A percentile compares a stretch with the other conserved stretches of the same genome.
Conservation (phyloP, 1,140 invertebrate genomes). For the Bilobella aurantiaca region DNA sequence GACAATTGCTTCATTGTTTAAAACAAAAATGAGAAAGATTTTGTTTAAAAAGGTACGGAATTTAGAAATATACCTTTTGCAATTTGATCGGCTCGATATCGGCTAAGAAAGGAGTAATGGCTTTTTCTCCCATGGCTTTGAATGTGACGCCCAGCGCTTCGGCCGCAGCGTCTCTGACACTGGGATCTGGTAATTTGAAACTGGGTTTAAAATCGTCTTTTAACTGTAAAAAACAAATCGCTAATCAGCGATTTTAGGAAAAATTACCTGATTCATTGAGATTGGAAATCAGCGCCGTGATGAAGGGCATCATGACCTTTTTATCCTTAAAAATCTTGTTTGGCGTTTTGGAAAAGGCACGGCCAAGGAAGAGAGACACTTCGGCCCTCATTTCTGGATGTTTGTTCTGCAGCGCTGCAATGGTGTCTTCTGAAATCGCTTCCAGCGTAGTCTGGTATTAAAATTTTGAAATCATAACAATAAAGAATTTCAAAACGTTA, state of each 20-base stretch:
- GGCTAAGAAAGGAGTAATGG: conserved; percentile 68
- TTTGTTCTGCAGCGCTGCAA: conserved; percentile 81
- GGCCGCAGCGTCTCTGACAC: conserved; percentile 70
- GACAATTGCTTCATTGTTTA: neutral
- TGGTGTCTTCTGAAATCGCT: conserved; percentile 69
- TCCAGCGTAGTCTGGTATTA: conserved; percentile 67
- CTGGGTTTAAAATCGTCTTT: no score
- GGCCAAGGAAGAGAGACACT: conserved; percentile 73
- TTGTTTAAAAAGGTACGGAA: no score
- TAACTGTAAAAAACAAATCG: no score
- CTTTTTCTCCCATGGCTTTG: conserved; percentile 87
- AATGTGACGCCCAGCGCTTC: conserved; percentile 88
- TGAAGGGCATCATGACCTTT: conserved; percentile 78
- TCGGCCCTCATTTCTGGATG: conserved; percentile 91
- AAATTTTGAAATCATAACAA: conserved; percentile 11
- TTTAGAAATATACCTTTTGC: conserved; percentile 57
- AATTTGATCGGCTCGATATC: conserved; percentile 87
- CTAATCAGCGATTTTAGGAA: neutral
- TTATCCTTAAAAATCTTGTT: conserved; percentile 63
- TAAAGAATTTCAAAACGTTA: no score
- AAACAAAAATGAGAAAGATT: neutral
- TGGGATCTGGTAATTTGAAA: no score
- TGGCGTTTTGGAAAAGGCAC: conserved; percentile 68
- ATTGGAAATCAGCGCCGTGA: conserved; percentile 68
- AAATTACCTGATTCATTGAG: conserved; percentile 65